Evolutionary conservation across 2,888 invertebrate genomes (phyloP).

Genomic region (Gibbula magus): DNA sequence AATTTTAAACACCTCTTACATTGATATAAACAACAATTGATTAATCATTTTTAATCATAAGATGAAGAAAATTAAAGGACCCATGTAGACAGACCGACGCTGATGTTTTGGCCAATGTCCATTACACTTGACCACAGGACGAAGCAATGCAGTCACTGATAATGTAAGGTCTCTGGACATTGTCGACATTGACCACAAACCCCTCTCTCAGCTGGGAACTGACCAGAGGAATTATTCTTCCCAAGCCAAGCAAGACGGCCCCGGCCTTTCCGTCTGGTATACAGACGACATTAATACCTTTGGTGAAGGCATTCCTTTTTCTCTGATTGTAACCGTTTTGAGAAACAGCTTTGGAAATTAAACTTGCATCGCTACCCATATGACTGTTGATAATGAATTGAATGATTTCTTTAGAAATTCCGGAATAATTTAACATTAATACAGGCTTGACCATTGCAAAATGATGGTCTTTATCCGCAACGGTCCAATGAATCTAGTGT

Average conservation of each 20-base stretch:
- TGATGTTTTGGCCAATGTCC: background rate
- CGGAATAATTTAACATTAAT: background rate
- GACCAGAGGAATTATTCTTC: background rate
- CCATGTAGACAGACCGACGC: background rate
- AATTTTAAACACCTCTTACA: no score
- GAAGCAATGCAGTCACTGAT: background rate
- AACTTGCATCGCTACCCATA: slow-evolving; percentile 11
- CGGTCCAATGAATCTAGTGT: background rate
- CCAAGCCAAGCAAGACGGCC: background rate
- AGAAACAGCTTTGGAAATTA: slow-evolving; percentile 1
- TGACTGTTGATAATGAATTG: background rate
- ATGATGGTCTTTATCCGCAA: background rate
- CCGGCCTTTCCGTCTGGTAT: background rate
- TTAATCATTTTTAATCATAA: no score
- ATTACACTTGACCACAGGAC: slow-evolving; percentile 7
- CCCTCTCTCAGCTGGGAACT: background rate
- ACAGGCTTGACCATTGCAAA: slow-evolving; percentile 6
- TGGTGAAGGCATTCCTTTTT: slow-evolving; percentile 3
- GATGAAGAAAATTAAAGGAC: no score
- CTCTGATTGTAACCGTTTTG: slow-evolving; percentile 10
- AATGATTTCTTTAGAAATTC: background rate
- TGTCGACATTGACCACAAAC: background rate
- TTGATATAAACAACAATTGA: no score
- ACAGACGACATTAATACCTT: background rate
- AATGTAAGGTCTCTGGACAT: background rate